Conservation (phyloP, 2,113 vertebrate species). For the Proterorhinus semilunaris region DNA sequence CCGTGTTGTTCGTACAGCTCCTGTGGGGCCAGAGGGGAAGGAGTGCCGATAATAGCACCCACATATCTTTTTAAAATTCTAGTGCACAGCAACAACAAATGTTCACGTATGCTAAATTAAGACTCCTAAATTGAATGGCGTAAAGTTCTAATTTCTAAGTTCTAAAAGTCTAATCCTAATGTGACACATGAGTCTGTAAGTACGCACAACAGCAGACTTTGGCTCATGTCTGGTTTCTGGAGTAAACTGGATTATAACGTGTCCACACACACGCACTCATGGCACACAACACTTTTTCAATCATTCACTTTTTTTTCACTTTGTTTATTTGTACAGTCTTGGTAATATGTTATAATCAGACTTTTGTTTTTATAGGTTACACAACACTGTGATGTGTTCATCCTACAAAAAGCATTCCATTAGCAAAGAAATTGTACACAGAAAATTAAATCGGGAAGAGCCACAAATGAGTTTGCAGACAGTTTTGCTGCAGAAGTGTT, state of each 20-base stretch:
- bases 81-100: too few species aligned
- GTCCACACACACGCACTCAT: conserved; percentile 22
- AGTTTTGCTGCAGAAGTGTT: not conserved
- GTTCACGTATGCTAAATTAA: too few species aligned
- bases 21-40: too few species aligned
- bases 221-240: conserved; percentile 49
- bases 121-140: too few species aligned
- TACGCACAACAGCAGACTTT: conserved; percentile 49
- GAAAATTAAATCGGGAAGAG: not conserved
- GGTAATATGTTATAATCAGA: not conserved
- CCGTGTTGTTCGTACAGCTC: too few species aligned
- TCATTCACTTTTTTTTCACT: not conserved
- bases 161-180: conserved; percentile 23
- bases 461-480: not conserved
- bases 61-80: too few species aligned
- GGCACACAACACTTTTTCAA: conserved; percentile 20
- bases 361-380: not conserved
- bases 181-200: conserved; percentile 59
- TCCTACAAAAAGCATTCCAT: not conserved
- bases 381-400: too few species aligned
- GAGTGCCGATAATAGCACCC: too few species aligned
- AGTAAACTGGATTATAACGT: conserved; percentile 42
- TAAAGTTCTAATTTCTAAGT: too few species aligned
- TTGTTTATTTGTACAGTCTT: conserved; percentile 12
- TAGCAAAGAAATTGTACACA: not conserved